These are phyloP conservation scores for Laupala kohalensis DNA, from an alignment of 1,140 invertebrate species.

Conservation along the genomic window DNA sequence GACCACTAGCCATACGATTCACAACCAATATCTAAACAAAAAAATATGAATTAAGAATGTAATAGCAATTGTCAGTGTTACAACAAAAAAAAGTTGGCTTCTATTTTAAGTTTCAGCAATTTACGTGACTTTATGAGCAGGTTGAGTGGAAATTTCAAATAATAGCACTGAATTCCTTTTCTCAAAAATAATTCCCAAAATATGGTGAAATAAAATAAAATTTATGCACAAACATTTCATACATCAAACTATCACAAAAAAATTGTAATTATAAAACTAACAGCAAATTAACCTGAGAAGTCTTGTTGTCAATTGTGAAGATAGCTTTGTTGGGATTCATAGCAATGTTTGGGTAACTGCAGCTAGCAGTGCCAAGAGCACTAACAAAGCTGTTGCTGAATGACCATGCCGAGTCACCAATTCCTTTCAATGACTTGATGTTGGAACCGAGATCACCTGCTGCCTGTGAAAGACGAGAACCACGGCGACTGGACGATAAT, in stretches of 20 bases:
- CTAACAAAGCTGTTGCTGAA: conserved; percentile 8
- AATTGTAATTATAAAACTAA: no score
- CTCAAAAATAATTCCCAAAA: no score
- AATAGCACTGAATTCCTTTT: no score
- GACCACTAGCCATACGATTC: conserved; percentile 41
- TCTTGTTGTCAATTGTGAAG: conserved; percentile 3
- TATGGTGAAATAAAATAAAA: no score
- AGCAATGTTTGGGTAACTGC: not conserved
- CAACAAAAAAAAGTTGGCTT: no score
- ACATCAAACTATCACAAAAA: no score
- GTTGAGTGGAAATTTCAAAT: no score
- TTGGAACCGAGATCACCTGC: conserved; percentile 2
- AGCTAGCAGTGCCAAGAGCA: conserved; percentile 1
- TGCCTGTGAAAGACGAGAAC: not conserved
- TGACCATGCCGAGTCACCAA: conserved; percentile 2
- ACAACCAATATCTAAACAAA: conserved; percentile 48
- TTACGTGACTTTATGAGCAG: no score
- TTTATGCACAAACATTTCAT: no score
- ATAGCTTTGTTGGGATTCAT: conserved; percentile 6
- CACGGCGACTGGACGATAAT: not conserved
- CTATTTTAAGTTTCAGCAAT: no score
- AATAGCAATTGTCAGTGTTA: no score
- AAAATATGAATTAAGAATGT: no score
- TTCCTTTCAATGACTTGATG: not conserved
- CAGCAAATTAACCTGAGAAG: not conserved